These are phyloP conservation scores for Seladonia tumulorum DNA, from an alignment of 2,888 invertebrate genomes.

Conservation along the genomic window DNA sequence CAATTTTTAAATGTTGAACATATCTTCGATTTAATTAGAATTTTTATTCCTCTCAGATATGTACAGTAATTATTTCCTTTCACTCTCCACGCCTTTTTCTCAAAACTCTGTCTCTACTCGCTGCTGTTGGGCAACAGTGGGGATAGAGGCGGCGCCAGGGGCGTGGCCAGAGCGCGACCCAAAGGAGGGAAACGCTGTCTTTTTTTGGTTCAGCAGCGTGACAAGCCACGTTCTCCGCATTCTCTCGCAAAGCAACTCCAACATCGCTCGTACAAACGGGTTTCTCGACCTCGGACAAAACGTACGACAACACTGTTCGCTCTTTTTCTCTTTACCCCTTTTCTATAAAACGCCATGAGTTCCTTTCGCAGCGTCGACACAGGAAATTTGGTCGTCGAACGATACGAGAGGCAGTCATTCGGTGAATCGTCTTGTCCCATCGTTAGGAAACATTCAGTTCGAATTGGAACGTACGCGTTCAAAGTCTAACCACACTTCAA, in stretches of 20 bases:
- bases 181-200: not conserved
- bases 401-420: conserved; percentile 42
- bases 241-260: conserved; percentile 32
- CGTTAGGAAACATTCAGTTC: conserved; percentile 2
- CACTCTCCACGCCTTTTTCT: too few relatives aligned
- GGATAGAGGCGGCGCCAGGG: not conserved
- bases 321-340: not conserved
- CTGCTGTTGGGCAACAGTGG: not conserved
- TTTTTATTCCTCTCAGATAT: too few relatives aligned
- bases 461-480: not conserved
- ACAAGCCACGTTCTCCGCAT: not conserved
- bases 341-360: conserved; percentile 35
- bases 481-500: not conserved
- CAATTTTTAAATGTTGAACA: too few relatives aligned
- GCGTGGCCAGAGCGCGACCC: not conserved
- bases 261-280: conserved; percentile 42
- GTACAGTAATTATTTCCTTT: too few relatives aligned
- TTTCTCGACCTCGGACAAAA: conserved; percentile 27
- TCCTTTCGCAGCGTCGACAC: conserved; percentile 15
- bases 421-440: not conserved
- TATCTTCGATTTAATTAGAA: too few relatives aligned
- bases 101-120: too few relatives aligned
- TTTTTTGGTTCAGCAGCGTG: not conserved
- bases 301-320: conserved; percentile 13
- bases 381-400: conserved; percentile 57